A percentile compares a stretch with the other conserved stretches of the same genome.
phyloP scores from a whole-genome alignment of 2,888 invertebrate species.

The Orchesella flavescens region DNA sequence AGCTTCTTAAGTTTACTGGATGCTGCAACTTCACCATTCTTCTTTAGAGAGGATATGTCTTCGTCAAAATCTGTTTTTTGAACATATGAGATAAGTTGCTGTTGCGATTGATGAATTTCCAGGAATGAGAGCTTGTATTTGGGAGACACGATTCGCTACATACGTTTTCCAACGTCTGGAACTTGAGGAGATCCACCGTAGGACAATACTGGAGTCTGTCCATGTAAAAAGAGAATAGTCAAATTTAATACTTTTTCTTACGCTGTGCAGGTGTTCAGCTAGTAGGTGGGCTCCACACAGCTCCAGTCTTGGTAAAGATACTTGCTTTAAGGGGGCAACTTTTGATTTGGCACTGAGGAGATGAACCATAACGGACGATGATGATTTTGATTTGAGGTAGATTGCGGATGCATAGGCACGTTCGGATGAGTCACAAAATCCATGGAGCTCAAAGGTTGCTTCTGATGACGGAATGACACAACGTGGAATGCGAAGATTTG shows the following conservation, averaged over 20 bases:
- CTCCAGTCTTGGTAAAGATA: conserved; percentile 72
- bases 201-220: conserved; percentile 72
- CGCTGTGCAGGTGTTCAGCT: conserved; percentile 64
- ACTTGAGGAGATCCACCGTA: conserved; percentile 71
- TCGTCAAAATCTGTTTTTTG: no score
- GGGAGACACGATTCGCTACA: conserved; percentile 69
- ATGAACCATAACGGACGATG: background rate
- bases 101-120: background rate
- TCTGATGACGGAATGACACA: background rate
- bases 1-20: background rate
- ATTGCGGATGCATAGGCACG: conserved; percentile 1
- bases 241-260: background rate
- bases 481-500: conserved; percentile 3
- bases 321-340: conserved; percentile 69
- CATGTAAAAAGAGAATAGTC: conserved; percentile 46
- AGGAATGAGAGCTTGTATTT: conserved; percentile 62
- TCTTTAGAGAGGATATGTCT: no score
- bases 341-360: conserved; percentile 67
- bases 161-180: conserved; percentile 69
- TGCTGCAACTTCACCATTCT: no score
- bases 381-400: background rate
- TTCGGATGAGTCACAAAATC: conserved; percentile 30
- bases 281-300: conserved; percentile 72
- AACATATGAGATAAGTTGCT: no score
- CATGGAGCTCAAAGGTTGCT: background rate